Evolutionary conservation across 2,888 invertebrate species (phyloP), one percentile per base, ranked within the genome.

Genomic region (Xestia xanthographa): DNA sequence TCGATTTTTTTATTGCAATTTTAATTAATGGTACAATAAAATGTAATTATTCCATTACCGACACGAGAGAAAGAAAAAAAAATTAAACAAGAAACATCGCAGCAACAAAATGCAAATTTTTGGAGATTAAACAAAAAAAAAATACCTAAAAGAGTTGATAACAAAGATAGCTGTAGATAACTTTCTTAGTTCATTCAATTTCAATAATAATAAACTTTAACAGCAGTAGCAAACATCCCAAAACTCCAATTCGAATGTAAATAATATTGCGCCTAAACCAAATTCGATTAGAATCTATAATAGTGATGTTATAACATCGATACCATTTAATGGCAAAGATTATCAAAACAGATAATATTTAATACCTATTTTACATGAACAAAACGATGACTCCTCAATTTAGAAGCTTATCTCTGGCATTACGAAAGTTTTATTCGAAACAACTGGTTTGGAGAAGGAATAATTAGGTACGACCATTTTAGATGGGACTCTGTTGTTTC

Each of bases 391-490:
- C 79, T 84, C 75, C 71, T 82, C 77, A 87, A 87, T 83, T 87
- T 86, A 58, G 78, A 80, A 88, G 84, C 86, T 88, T 88, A 87
- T 89, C 88, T 90, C 76, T 76, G 89, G 89, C 82, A 86, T 90
- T 87, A 90, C 87, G 87, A 90, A 90, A 88, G 79, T 87, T 87
- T 87, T 86, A 89, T 87, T 90, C 69, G 66, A 80, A 67, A 85
- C 84, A 90, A 91, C 91, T 90, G 90, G 91, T 90, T 92, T 90
- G 75, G 78, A 84, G 48, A 77, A 89, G 89, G 88, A 90, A 90
- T 92, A 89, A 91, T 88, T 88, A 84, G 66, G 78, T 78, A 60
- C 48, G 74, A 79, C 92, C 89, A 91, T 77, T 88, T 79, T 87
- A 87, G 43, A 56, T 65, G 84, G 91, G 90, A 41, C 91, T 82